Evolutionary conservation across 2,797 vertebrate genomes (phyloP).

Genomic region (Emydoidea blandingii): DNA sequence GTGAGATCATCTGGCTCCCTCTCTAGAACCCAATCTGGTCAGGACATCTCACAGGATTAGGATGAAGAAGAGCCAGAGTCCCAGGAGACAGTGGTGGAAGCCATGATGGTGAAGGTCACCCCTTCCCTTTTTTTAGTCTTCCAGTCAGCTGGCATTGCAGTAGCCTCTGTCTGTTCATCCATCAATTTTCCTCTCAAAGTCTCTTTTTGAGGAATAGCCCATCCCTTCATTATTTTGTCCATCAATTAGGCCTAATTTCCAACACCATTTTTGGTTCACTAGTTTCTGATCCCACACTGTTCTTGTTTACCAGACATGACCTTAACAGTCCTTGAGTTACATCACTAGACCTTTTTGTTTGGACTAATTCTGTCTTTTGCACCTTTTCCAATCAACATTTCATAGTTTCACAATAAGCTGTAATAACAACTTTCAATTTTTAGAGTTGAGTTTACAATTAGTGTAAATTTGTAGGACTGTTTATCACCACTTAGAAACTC

Average conservation of each 20-base stretch:
- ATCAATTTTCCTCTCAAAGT: not conserved
- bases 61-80: too few relatives aligned
- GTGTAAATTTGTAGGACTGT: not conserved
- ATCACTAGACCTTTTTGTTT: not conserved
- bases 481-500: not conserved
- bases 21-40: too few relatives aligned
- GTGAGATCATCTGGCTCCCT: too few relatives aligned
- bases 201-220: not conserved
- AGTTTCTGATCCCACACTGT: not conserved
- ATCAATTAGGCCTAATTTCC: not conserved
- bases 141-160: not conserved
- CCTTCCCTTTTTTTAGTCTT: not conserved
- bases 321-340: not conserved
- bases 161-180: not conserved
- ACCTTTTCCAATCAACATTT: not conserved
- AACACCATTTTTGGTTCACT: not conserved
- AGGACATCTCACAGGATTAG: too few relatives aligned
- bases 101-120: too few relatives aligned
- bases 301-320: not conserved
- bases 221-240: not conserved
- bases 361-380: not conserved
- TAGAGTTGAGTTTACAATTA: not conserved
- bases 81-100: too few relatives aligned
- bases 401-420: too few relatives aligned
- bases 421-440: not conserved